Evolutionary conservation across 2,113 vertebrate genomes (phyloP).

Genomic region (Bubo bubo): DNA sequence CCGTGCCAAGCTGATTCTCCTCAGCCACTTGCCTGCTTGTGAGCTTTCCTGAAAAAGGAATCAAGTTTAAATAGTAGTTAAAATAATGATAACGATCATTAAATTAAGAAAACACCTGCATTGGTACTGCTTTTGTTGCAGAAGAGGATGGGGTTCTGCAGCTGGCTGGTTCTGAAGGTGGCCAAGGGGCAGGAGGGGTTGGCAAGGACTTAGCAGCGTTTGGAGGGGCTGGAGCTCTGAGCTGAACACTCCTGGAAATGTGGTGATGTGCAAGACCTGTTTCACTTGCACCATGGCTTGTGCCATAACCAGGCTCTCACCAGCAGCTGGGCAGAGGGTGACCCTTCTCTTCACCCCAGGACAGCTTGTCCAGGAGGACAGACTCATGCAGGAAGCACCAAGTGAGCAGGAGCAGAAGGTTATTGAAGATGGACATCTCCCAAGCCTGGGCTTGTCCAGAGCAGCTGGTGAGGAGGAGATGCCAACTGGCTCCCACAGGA

Average conservation of each 20-base stretch:
- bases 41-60: constrained; percentile 2
- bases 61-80: not conserved
- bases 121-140: not conserved
- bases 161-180: not conserved
- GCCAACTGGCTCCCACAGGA: not conserved
- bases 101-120: not conserved
- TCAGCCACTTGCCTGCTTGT: not conserved
- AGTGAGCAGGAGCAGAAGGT: not conserved
- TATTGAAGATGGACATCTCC: not conserved
- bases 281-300: not conserved
- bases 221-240: not conserved
- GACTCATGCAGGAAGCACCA: not conserved
- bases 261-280: not conserved
- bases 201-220: not conserved
- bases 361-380: not conserved
- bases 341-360: not conserved
- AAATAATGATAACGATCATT: not conserved
- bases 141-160: not conserved
- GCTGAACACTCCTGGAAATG: not conserved
- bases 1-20: not conserved
- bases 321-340: not conserved
- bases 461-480: not conserved
- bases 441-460: not conserved
- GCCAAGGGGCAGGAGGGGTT: not conserved
- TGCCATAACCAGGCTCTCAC: not conserved